phyloP scores from a whole-genome alignment of 2,797 vertebrate genomes.

The Pteronotus mesoamericanus region DNA sequence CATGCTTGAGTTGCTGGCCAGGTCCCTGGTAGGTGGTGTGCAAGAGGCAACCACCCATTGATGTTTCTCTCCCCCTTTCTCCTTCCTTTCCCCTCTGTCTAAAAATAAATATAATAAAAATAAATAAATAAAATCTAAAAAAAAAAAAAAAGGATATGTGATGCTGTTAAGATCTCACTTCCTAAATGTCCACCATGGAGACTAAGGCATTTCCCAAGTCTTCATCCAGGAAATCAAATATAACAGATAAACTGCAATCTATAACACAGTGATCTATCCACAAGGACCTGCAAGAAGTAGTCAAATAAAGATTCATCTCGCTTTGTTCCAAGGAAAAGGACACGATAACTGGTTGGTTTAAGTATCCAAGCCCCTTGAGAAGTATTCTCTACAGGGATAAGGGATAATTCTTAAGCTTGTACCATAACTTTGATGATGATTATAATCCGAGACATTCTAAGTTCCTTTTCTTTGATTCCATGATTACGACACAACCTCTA shows the following conservation, averaged over 20 bases:
- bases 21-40: too few species aligned
- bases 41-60: too few species aligned
- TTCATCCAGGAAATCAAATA: constrained; percentile 24
- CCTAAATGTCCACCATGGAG: not conserved
- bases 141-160: not conserved
- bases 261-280: not conserved
- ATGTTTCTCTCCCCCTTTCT: not conserved
- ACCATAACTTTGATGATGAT: constrained; percentile 11
- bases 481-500: constrained; percentile 23
- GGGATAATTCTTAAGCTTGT: constrained; percentile 35
- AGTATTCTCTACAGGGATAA: not conserved
- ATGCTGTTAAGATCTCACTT: not conserved
- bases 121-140: not conserved
- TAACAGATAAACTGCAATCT: not conserved
- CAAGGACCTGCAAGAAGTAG: not conserved
- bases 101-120: too few species aligned
- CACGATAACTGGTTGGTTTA: not conserved
- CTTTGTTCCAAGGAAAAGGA: not conserved
- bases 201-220: not conserved
- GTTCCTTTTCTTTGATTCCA: constrained; percentile 37
- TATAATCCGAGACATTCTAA: constrained; percentile 16
- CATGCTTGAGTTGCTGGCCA: too few species aligned
- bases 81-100: not conserved
- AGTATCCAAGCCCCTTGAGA: not conserved
- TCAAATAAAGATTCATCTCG: constrained; percentile 29